phyloP scores from a whole-genome alignment of 2,797 vertebrate genomes.

The Pangasius sanitwongsei region DNA sequence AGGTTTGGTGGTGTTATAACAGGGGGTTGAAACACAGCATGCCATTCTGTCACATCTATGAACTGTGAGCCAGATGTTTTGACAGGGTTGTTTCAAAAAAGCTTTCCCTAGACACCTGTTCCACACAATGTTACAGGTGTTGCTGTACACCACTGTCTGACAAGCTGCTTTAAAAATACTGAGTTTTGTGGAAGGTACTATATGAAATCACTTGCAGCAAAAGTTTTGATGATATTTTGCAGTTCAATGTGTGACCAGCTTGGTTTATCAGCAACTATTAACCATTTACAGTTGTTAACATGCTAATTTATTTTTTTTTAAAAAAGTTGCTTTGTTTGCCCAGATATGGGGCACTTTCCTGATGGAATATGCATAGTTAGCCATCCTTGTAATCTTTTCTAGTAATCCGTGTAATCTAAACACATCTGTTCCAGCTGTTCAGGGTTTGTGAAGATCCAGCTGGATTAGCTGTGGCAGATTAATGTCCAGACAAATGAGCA shows the following conservation, averaged over 20 bases:
- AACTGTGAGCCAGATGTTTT: constrained; percentile 38
- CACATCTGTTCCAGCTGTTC: background rate
- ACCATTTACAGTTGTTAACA: background rate
- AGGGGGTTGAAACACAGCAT: constrained; percentile 14
- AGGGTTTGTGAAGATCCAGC: background rate
- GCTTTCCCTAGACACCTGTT: constrained; percentile 20
- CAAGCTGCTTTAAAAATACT: background rate
- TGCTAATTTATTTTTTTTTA: background rate
- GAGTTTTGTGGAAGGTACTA: background rate
- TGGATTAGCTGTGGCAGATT: background rate
- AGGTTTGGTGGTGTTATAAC: constrained; percentile 14
- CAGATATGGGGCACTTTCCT: background rate
- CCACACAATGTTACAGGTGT: constrained; percentile 20
- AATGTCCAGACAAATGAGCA: background rate
- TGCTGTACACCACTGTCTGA: constrained; percentile 1
- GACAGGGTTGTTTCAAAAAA: constrained; percentile 21
- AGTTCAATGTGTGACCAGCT: background rate
- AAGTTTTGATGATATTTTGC: background rate
- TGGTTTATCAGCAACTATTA: background rate
- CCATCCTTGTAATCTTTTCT: background rate
- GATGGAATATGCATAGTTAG: background rate
- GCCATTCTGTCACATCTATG: constrained; percentile 9
- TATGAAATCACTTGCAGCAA: background rate
- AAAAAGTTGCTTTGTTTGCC: background rate
- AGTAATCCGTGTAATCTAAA: background rate